Conservation (phyloP, 30 jellyfish, hydroid and myxozoan species). For the Pseudorhiza aurosa region DNA sequence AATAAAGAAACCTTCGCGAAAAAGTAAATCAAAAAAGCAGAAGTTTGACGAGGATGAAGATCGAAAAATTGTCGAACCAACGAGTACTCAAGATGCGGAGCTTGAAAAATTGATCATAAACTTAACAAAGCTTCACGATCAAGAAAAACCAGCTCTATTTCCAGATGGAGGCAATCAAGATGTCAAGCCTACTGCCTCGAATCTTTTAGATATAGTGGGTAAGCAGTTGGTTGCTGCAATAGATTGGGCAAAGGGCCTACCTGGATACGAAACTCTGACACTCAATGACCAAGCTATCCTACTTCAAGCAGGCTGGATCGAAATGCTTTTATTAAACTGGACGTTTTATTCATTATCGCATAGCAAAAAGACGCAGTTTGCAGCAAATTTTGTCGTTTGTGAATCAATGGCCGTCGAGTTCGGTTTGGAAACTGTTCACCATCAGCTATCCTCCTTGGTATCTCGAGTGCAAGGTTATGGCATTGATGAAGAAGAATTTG, state of each 20-base stretch:
- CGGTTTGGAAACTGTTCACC: conserved; percentile 77
- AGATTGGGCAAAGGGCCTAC: conserved; percentile 96
- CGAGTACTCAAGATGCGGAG: conserved; percentile 87
- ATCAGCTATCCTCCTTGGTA: conserved; percentile 62
- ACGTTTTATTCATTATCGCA: conserved; percentile 57
- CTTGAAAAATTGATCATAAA: conserved; percentile 68
- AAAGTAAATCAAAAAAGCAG: conserved; percentile 63
- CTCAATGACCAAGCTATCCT: conserved; percentile 89
- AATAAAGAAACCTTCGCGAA: conserved; percentile 65
- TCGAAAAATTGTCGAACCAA: conserved; percentile 73
- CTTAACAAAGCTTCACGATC: conserved; percentile 57
- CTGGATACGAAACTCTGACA: conserved; percentile 84
- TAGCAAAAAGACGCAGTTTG: conserved; percentile 47
- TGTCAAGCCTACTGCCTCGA: conserved; percentile 56
- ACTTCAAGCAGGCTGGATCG: conserved; percentile 95
- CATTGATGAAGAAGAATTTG: conserved; percentile 86
- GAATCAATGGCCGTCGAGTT: conserved; percentile 44
- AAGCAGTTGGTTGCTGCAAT: conserved; percentile 80
- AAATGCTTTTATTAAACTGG: conserved; percentile 88
- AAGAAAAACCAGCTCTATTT: conserved; percentile 47
- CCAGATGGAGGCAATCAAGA: conserved; percentile 25
- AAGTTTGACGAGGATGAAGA: conserved; percentile 70
- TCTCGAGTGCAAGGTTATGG: conserved; percentile 75
- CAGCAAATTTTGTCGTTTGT: conserved; percentile 58
- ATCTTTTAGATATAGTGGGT: conserved; percentile 69